Evolutionary conservation across 1,140 invertebrate species (phyloP).

Genomic region (Scylla paramamosain): DNA sequence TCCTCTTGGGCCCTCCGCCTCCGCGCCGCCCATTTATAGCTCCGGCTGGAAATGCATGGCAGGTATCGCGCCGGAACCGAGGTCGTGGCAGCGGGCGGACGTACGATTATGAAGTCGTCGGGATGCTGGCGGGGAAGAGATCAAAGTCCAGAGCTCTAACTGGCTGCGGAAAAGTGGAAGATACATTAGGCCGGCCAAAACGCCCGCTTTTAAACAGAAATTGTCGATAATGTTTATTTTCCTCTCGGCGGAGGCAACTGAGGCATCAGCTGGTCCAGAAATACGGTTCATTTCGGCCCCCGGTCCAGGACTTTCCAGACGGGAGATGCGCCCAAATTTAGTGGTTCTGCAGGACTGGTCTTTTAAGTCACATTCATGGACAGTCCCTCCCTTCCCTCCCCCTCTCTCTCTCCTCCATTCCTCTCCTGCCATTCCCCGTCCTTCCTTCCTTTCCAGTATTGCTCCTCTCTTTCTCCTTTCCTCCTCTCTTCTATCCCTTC

Average conservation of each 20-base stretch:
- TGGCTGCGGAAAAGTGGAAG: conserved; percentile 1
- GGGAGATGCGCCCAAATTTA: background rate
- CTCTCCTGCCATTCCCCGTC: background rate
- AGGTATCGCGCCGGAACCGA: background rate
- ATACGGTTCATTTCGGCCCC: conserved; percentile 46
- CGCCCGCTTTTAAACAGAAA: conserved; percentile 56
- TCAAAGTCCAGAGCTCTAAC: background rate
- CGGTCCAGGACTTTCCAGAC: background rate
- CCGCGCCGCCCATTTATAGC: background rate
- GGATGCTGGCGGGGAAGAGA: background rate
- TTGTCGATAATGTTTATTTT: conserved; percentile 64
- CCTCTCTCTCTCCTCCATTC: background rate
- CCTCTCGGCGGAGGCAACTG: conserved; percentile 34
- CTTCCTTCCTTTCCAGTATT: background rate
- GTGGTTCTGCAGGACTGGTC: background rate
- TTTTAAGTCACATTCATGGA: background rate
- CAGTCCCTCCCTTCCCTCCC: background rate
- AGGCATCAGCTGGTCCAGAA: conserved; percentile 39
- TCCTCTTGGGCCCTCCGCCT: background rate
- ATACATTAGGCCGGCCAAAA: conserved; percentile 38
- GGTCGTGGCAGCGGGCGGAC: background rate
- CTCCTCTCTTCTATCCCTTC: background rate
- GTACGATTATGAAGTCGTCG: background rate
- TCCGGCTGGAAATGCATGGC: background rate
- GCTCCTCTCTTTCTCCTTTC: background rate